phyloP scores from a whole-genome alignment of 2,888 invertebrate species.

The Drosophila percnosoma region DNA sequence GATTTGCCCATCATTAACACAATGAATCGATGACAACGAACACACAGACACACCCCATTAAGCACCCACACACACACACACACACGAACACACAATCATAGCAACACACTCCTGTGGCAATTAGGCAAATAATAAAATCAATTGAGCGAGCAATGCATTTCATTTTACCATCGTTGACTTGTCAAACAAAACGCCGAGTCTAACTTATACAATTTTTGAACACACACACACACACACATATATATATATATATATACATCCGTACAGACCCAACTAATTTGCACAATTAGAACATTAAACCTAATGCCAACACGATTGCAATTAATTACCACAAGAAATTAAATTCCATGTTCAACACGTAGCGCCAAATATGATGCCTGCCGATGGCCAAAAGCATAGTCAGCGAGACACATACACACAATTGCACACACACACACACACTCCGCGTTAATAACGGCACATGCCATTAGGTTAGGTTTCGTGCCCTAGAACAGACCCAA shows the following conservation, averaged over 20 bases:
- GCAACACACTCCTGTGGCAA: conserved; percentile 25
- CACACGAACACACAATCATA: conserved; percentile 1
- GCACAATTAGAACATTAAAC: conserved; percentile 75
- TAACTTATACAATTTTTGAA: conserved; percentile 48
- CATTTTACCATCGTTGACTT: conserved; percentile 53
- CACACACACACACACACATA: conserved; percentile 10
- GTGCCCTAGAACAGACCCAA: conserved; percentile 30
- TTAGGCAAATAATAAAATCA: conserved; percentile 68
- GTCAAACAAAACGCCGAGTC: conserved; percentile 55
- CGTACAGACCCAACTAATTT: conserved; percentile 32
- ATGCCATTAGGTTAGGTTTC: conserved; percentile 51
- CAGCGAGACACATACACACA: conserved; percentile 17
- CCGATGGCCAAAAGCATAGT: conserved; percentile 30
- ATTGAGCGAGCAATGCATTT: conserved; percentile 52
- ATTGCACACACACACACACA: conserved; percentile 7
- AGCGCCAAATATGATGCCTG: conserved; percentile 66
- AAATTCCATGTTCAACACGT: conserved; percentile 81
- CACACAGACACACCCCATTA: neutral
- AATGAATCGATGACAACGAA: conserved; percentile 31
- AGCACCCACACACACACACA: neutral
- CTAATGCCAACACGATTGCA: conserved; percentile 81
- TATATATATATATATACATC: neutral
- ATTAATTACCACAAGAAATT: conserved; percentile 79
- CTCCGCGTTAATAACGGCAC: conserved; percentile 63
- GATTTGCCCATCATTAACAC: conserved; percentile 16